Base-by-base conservation (phyloP, 2,797 vertebrate species). In the Lophius americanus region DNA sequence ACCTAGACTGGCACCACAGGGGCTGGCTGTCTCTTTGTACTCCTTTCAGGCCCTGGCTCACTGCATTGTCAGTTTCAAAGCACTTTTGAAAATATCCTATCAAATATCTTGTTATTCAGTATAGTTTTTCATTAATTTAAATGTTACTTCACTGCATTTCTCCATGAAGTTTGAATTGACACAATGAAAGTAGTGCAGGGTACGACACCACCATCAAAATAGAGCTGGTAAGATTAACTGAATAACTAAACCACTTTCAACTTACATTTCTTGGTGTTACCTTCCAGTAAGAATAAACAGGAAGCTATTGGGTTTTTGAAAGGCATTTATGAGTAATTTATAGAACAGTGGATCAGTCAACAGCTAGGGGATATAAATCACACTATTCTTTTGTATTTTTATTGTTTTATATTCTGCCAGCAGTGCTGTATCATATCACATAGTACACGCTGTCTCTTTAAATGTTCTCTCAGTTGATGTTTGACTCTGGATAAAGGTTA, bases 401-500 rank as follows among this genome's bases (percentile, higher is more conserved):
- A 49, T 59, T 7, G 36, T 73, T 64, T 75, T 4, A 46, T 44
- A 50, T 4, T 64, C 7, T 52, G 14, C 43, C 66, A 63, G 11
- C 53, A 56, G 50, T 53, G 51, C 11, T 68, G 58, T 52, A 11
- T 43, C 37, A 39, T 37, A 9, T 60, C 52, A 75, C 49, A 47
- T 12, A 46, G 52, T 3, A 39, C 52, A 44, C 39, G 44, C 88
- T 82, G 78, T 82, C 72, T 74, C 76, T 88, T 89, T 87, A 84
- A 85, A 85, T 85, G 70, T 85, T 81, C 67, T 71, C 61, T 65
- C 14, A 71, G 63, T 72, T 62, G 52, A 68, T 68, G 75, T 85
- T 82, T 83, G 73, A 84, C 68, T 76, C 71, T 69, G 82, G 82
- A 75, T 84, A 87, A 90, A 88, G 84, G 83, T 83, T 87, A 79